Evolutionary conservation across 2,888 invertebrate genomes (phyloP).

Genomic region (Matsumyia berberina): DNA sequence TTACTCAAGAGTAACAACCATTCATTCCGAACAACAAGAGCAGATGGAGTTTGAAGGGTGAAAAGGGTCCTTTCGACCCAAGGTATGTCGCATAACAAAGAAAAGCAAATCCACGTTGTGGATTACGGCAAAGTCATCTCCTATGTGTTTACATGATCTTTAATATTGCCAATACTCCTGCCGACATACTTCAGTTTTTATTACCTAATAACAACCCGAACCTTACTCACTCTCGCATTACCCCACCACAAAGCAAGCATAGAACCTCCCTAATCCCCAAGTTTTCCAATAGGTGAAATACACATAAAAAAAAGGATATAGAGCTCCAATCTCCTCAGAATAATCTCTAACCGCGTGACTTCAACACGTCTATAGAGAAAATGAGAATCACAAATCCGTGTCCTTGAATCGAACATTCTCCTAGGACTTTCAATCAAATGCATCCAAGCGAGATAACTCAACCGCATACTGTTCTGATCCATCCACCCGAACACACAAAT

Average conservation of each 20-base stretch:
- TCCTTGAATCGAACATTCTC: conserved; percentile 55
- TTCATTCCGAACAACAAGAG: no score
- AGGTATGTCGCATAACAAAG: no score
- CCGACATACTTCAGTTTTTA: not conserved
- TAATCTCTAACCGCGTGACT: conserved; percentile 54
- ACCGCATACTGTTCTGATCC: conserved; percentile 67
- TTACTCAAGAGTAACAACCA: no score
- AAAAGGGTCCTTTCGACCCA: no score
- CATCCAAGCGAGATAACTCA: conserved; percentile 62
- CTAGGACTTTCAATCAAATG: conserved; percentile 69
- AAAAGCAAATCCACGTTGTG: no score
- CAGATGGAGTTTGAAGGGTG: no score
- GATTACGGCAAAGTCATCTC: no score
- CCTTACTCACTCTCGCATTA: not conserved
- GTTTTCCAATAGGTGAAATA: not conserved
- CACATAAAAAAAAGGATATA: conserved; percentile 12
- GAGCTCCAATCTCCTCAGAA: conserved; percentile 24
- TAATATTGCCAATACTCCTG: not conserved
- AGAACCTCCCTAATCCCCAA: conserved; percentile 5
- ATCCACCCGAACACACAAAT: conserved; percentile 66
- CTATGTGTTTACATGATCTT: no score
- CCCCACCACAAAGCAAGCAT: not conserved
- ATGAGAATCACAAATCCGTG: conserved; percentile 54
- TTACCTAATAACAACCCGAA: not conserved
- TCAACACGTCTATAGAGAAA: conserved; percentile 53